A percentile compares a stretch with the other conserved stretches of the same genome.
Conservation (phyloP, 1,140 invertebrate species). For the Bombus huntii region DNA sequence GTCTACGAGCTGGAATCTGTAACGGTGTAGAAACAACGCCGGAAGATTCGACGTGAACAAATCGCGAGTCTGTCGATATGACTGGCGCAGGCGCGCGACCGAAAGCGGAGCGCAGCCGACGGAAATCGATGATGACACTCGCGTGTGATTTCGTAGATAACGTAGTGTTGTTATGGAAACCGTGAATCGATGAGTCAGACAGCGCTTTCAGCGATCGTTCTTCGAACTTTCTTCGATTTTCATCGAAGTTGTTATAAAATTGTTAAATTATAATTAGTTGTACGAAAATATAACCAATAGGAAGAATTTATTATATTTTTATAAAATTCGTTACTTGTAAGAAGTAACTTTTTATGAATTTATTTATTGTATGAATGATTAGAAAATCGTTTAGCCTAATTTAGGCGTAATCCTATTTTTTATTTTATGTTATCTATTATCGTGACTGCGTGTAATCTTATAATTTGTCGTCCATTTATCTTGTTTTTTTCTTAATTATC, state of each 20-base stretch:
- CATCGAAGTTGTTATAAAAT: too few relatives aligned
- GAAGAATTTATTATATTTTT: background rate
- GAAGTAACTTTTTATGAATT: too few relatives aligned
- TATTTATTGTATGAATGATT: background rate
- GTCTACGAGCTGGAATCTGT: background rate
- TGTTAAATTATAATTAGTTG: too few relatives aligned
- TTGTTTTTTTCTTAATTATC: background rate
- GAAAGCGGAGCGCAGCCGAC: slow-evolving; percentile 9
- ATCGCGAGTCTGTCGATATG: slow-evolving; percentile 16
- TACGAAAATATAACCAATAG: background rate
- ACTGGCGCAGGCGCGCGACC: background rate
- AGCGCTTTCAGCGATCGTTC: background rate
- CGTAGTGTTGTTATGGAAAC: background rate
- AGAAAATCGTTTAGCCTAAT: too few relatives aligned
- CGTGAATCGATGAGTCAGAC: background rate
- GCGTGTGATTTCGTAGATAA: background rate
- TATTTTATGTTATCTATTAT: too few relatives aligned
- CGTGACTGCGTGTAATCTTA: background rate
- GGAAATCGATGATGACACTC: slow-evolving; percentile 38
- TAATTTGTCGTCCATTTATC: background rate
- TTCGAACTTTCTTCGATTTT: background rate
- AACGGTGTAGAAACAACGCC: background rate
- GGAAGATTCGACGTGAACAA: background rate
- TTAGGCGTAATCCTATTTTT: too few relatives aligned
- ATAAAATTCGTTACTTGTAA: too few relatives aligned